Conservation (phyloP, 2,797 vertebrate genomes). For the Pogoniulus pusillus region DNA sequence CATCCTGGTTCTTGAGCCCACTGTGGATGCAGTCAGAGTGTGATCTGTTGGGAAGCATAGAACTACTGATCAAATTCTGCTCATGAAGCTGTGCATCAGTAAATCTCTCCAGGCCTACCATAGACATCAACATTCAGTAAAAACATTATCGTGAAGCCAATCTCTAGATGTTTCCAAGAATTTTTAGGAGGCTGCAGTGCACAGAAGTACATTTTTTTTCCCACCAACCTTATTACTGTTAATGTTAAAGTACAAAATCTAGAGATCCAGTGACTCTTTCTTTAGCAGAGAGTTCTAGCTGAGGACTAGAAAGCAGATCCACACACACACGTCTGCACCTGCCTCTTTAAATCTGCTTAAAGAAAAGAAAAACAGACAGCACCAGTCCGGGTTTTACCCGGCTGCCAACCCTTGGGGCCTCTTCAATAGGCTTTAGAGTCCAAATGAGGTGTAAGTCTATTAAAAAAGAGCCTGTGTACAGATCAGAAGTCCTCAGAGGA, state of each 20-base stretch:
- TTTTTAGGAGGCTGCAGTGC: neutral
- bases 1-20: neutral
- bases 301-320: neutral
- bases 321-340: conserved; percentile 29
- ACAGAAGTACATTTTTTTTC: neutral
- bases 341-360: conserved; percentile 79
- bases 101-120: neutral
- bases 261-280: neutral
- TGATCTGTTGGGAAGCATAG: neutral
- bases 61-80: neutral
- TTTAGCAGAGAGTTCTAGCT: conserved; percentile 4
- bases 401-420: conserved; percentile 79
- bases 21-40: neutral
- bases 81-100: neutral
- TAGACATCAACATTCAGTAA: neutral
- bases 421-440: conserved; percentile 88
- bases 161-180: neutral
- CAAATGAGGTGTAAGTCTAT: conserved; percentile 92
- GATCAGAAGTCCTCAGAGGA: conserved; percentile 84
- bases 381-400: conserved; percentile 73
- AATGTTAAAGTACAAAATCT: conserved; percentile 21
- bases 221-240: neutral
- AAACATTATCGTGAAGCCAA: neutral
- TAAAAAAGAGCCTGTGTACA: conserved; percentile 86
- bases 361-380: conserved; percentile 65